Percentiles rank a stretch among this genome's conserved stretches.
Evolutionary conservation across 2,113 vertebrate genomes (phyloP).

Genomic region (Haemorhous mexicanus): DNA sequence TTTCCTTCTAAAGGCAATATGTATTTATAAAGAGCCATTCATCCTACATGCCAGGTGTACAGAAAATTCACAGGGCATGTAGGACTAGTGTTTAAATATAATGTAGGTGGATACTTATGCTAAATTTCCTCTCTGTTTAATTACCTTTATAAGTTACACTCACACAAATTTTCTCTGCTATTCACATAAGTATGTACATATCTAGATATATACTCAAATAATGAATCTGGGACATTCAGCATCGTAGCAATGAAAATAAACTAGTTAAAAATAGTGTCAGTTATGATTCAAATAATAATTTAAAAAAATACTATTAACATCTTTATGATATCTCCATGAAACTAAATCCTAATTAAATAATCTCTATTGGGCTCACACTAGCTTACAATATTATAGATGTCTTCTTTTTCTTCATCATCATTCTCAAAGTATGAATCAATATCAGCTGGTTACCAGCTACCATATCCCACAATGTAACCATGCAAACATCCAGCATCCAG

Average conservation of each 20-base stretch:
- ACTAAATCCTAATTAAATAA: slow-evolving; percentile 73
- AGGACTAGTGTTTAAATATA: not conserved
- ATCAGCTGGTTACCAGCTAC: slow-evolving; percentile 84
- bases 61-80: slow-evolving; percentile 14
- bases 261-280: slow-evolving; percentile 76
- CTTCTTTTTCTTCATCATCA: slow-evolving; percentile 55
- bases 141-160: slow-evolving; percentile 43
- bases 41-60: not conserved
- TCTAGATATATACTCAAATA: slow-evolving; percentile 63
- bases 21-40: slow-evolving; percentile 41
- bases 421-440: slow-evolving; percentile 65
- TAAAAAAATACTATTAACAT: slow-evolving; percentile 81
- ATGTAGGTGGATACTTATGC: slow-evolving; percentile 43
- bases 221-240: slow-evolving; percentile 67
- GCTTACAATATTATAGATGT: slow-evolving; percentile 67
- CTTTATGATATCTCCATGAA: slow-evolving; percentile 76
- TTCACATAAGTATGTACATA: slow-evolving; percentile 69
- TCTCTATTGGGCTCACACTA: slow-evolving; percentile 71
- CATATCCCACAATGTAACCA: slow-evolving; percentile 57
- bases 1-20: slow-evolving; percentile 58
- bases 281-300: slow-evolving; percentile 78
- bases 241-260: slow-evolving; percentile 76
- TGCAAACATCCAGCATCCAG: slow-evolving; percentile 44
- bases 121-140: slow-evolving; percentile 59
- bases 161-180: slow-evolving; percentile 55